Evolutionary conservation across 2,797 vertebrate species (phyloP).

Genomic region (Dallia pectoralis): DNA sequence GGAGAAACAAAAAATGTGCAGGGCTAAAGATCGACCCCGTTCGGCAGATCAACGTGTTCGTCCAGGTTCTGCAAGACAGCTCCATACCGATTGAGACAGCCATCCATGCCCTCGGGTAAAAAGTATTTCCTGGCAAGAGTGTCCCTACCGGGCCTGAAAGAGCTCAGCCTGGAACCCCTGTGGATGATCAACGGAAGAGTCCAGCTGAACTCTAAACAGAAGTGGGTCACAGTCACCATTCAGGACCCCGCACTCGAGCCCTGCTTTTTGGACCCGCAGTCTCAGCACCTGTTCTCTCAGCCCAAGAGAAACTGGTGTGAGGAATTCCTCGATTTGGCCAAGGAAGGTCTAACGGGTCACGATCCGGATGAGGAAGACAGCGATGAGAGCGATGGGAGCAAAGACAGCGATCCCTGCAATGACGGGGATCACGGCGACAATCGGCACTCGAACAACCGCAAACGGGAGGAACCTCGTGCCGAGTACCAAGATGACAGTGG

Average conservation of each 20-base stretch:
- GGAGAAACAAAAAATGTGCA: not conserved
- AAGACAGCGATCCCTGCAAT: no score
- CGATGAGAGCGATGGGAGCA: not conserved
- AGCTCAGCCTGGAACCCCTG: slow-evolving; percentile 3
- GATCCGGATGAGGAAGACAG: not conserved
- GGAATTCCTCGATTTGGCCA: not conserved
- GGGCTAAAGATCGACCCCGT: not conserved
- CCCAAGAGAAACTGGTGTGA: not conserved
- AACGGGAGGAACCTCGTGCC: not conserved
- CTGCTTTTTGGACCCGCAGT: not conserved
- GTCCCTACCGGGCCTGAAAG: not conserved
- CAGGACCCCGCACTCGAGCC: not conserved
- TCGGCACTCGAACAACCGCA: not conserved
- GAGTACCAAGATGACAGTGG: not conserved
- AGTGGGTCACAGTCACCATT: not conserved
- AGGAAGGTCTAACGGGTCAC: not conserved
- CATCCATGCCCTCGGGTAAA: not conserved
- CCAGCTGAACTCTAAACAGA: not conserved
- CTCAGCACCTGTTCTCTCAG: not conserved
- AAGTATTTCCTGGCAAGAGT: not conserved
- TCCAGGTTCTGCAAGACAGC: not conserved
- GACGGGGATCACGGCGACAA: no score
- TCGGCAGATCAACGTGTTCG: not conserved
- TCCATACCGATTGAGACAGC: not conserved
- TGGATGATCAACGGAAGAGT: not conserved